A percentile compares a stretch with the other conserved stretches of the same genome.
These are phyloP conservation scores for Dryomyza anilis DNA, from an alignment of 2,888 invertebrate genomes.

Conservation along the genomic window DNA sequence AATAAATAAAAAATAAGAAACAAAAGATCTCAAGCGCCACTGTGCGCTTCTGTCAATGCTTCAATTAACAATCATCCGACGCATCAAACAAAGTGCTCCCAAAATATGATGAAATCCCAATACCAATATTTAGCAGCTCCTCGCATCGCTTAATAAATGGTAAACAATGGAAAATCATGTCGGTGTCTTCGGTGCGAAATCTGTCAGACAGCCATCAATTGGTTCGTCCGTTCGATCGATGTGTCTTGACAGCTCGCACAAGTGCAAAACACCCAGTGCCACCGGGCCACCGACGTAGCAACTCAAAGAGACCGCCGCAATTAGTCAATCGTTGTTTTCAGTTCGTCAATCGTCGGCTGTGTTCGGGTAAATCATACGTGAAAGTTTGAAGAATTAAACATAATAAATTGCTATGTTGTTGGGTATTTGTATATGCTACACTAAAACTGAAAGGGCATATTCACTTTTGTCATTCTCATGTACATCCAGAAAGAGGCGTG, in stretches of 20 bases:
- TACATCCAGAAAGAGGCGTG: too few species aligned
- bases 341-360: conserved; percentile 40
- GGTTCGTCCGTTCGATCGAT: conserved; percentile 31
- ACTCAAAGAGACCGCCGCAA: conserved; percentile 34
- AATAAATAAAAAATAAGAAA: background rate
- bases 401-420: too few species aligned
- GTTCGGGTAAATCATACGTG: too few species aligned
- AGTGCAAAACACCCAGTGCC: conserved; percentile 18
- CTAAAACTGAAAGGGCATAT: too few species aligned
- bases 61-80: conserved; percentile 49
- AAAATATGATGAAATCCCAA: conserved; percentile 42
- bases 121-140: conserved; percentile 1
- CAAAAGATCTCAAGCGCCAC: background rate
- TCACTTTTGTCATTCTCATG: too few species aligned
- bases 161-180: too few species aligned
- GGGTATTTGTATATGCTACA: too few species aligned
- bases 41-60: conserved; percentile 46
- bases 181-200: too few species aligned
- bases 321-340: conserved; percentile 47
- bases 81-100: conserved; percentile 5
- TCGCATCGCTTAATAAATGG: background rate
- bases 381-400: too few species aligned
- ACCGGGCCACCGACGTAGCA: conserved; percentile 43
- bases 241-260: background rate
- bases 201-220: conserved; percentile 43